Conservation (phyloP, 2,113 vertebrate genomes). For the Spilogale gracilis region DNA sequence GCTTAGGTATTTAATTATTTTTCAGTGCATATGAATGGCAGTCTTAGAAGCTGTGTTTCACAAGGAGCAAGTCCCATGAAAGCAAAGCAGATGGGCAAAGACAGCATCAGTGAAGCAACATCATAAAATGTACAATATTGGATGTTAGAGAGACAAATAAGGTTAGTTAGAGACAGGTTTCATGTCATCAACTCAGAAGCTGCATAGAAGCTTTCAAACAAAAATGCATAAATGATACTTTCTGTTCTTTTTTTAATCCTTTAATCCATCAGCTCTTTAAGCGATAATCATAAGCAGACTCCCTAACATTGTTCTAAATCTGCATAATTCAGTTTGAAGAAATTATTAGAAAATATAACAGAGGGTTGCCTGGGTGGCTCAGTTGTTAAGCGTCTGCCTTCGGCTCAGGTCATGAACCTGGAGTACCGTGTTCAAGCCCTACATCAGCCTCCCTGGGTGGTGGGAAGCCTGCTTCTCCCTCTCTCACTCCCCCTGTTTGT, state of each 20-base stretch:
- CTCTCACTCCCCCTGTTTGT: too few relatives aligned
- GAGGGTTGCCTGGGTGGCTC: neutral
- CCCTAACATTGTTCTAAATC: slow-evolving; percentile 11
- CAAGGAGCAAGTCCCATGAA: slow-evolving; percentile 79
- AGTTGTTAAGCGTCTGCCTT: too few relatives aligned
- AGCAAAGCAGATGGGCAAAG: slow-evolving; percentile 83
- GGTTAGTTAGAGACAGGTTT: slow-evolving; percentile 72
- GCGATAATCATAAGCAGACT: neutral
- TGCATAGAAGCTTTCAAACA: slow-evolving; percentile 65
- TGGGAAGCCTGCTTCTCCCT: too few relatives aligned
- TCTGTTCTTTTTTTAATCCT: slow-evolving; percentile 56
- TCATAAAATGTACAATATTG: slow-evolving; percentile 54
- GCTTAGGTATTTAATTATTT: slow-evolving; percentile 58
- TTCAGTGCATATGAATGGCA: slow-evolving; percentile 58
- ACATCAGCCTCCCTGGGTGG: too few relatives aligned
- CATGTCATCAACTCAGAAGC: slow-evolving; percentile 60
- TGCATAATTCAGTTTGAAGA: neutral
- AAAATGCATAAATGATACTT: slow-evolving; percentile 67
- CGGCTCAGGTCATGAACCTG: too few relatives aligned
- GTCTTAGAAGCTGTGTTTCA: slow-evolving; percentile 70
- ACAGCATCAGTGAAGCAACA: slow-evolving; percentile 71
- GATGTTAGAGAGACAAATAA: slow-evolving; percentile 68
- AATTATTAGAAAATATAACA: neutral
- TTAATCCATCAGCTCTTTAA: slow-evolving; percentile 41
- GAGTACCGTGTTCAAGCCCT: too few relatives aligned